Conservation (phyloP, 2,888 invertebrate species). For the Deilephila elpenor region DNA sequence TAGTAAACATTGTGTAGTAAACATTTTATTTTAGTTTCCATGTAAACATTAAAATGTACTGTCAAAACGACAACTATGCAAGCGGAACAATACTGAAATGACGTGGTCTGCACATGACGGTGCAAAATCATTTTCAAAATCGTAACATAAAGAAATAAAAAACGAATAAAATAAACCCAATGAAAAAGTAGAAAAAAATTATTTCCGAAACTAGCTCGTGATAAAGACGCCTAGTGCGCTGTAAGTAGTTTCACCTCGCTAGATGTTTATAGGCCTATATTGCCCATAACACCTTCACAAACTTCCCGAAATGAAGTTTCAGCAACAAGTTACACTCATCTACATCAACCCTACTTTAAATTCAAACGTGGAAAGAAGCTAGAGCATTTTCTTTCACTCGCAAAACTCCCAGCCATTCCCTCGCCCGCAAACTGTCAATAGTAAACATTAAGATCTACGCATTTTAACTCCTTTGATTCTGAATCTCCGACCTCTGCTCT, state of each 20-base stretch:
- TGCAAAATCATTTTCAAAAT: no score
- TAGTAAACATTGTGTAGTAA: background rate
- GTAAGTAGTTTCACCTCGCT: background rate
- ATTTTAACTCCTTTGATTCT: conserved; percentile 62
- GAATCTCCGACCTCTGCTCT: conserved; percentile 55
- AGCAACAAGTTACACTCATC: conserved; percentile 26
- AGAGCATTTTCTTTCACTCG: conserved; percentile 28
- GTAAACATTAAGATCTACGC: conserved; percentile 58
- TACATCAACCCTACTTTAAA: conserved; percentile 27
- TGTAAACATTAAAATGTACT: background rate
- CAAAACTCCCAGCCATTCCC: conserved; percentile 27
- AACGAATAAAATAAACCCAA: no score
- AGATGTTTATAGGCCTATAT: conserved; percentile 8
- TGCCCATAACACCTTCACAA: background rate
- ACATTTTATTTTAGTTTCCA: background rate
- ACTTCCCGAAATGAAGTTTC: conserved; percentile 22
- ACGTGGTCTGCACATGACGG: no score
- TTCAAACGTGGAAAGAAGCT: conserved; percentile 31
- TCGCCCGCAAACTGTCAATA: conserved; percentile 47
- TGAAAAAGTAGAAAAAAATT: no score
- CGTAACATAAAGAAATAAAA: no score
- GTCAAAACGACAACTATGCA: no score
- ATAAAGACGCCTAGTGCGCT: no score
- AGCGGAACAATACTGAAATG: no score
- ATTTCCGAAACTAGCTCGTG: no score